Conservation (phyloP, 2,113 vertebrate genomes). For the Dicerorhinus sumatrensis region DNA sequence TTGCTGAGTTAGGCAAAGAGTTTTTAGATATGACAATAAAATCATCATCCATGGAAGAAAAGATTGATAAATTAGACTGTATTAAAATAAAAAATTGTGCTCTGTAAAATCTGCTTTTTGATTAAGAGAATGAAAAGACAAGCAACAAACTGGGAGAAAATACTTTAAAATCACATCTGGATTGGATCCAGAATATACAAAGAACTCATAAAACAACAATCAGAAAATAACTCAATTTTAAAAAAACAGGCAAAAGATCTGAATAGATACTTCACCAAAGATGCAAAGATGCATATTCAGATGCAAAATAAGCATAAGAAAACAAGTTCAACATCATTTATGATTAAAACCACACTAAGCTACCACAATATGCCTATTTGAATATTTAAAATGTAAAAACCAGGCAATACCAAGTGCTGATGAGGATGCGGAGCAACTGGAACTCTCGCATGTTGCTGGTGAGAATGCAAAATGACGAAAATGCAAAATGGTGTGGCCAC, state of each 20-base stretch:
- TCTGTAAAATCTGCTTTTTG: not conserved
- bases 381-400: not conserved
- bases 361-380: not conserved
- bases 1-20: not conserved
- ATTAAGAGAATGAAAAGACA: not conserved
- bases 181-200: not conserved
- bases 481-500: not conserved
- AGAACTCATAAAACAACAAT: slow-evolving; percentile 23
- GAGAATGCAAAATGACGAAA: not conserved
- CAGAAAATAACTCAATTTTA: slow-evolving; percentile 16
- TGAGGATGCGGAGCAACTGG: not conserved
- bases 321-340: not conserved
- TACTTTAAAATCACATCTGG: slow-evolving; percentile 2
- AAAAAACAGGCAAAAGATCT: not conserved
- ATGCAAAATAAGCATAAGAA: slow-evolving; percentile 14
- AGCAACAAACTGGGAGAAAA: not conserved
- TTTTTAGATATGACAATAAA: slow-evolving; percentile 1
- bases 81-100: not conserved
- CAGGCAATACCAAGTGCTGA: not conserved
- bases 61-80: not conserved
- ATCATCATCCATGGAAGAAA: not conserved
- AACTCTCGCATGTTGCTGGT: not conserved
- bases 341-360: not conserved
- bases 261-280: not conserved
- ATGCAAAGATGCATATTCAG: slow-evolving; percentile 10